These are phyloP conservation scores for Molossus molossus DNA, from an alignment of 2,797 vertebrate species.

Conservation along the genomic window DNA sequence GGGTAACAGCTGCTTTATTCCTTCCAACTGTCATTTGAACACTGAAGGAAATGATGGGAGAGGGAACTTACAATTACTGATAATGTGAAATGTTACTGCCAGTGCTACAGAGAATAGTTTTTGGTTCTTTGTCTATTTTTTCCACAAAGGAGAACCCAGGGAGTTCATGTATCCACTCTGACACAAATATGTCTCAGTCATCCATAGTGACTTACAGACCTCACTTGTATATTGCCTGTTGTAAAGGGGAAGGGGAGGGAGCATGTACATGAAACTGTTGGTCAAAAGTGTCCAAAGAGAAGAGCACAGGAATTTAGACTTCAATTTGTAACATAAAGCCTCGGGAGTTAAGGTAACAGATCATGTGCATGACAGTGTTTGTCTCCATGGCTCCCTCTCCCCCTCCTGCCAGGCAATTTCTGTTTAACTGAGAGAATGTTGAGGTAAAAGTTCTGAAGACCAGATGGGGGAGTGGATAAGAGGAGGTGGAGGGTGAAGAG, in stretches of 20 bases:
- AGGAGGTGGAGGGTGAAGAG: neutral
- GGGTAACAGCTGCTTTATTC: neutral
- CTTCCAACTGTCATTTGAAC: constrained; percentile 58
- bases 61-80: constrained; percentile 67
- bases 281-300: neutral
- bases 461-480: neutral
- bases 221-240: neutral
- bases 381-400: neutral
- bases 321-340: neutral
- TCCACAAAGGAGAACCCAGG: neutral
- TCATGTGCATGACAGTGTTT: neutral
- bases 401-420: neutral
- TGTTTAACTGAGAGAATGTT: constrained; percentile 20
- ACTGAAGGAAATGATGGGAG: no score
- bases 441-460: neutral
- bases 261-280: neutral
- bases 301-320: neutral
- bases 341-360: constrained; percentile 19
- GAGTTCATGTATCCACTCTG: neutral
- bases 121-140: neutral
- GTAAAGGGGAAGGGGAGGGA: neutral
- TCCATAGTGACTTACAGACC: neutral
- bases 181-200: neutral
- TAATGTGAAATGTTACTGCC: constrained; percentile 70
- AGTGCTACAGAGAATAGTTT: constrained; percentile 23